Percentiles rank a stretch among this genome's conserved stretches.
These are phyloP conservation scores for Ardeotis arabs DNA, from an alignment of 2,113 vertebrate genomes.

Conservation along the genomic window DNA sequence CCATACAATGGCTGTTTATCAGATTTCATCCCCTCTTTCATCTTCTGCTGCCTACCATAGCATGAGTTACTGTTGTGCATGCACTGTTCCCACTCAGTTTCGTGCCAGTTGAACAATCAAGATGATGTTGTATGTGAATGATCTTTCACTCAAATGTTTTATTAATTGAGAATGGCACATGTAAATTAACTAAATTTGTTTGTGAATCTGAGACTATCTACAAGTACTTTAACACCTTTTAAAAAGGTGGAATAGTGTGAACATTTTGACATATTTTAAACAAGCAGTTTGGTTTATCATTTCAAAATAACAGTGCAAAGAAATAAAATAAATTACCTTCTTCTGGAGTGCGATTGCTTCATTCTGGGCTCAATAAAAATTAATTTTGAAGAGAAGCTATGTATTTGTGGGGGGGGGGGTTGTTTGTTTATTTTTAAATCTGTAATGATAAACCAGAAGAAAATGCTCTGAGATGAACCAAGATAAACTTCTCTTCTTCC, in stretches of 20 bases:
- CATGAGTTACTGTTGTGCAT: not conserved
- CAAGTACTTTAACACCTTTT: not conserved
- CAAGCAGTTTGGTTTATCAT: not conserved
- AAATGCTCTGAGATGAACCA: not conserved
- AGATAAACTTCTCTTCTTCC: not conserved
- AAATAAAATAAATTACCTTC: not conserved
- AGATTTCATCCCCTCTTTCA: not conserved
- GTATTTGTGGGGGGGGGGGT: no score
- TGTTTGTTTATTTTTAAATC: not conserved
- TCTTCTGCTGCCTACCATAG: not conserved
- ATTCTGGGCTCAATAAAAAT: not conserved
- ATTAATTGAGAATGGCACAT: not conserved
- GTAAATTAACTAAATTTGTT: not conserved
- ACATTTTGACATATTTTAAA: not conserved
- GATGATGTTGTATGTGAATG: not conserved
- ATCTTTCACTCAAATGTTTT: not conserved
- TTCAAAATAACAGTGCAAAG: not conserved
- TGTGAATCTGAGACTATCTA: not conserved
- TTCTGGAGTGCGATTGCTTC: not conserved
- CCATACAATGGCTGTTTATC: not conserved
- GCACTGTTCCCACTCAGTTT: not conserved
- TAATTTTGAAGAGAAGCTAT: not conserved
- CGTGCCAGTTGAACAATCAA: not conserved
- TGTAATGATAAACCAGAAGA: not conserved
- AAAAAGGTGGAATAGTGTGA: not conserved